Evolutionary conservation across 2,797 vertebrate genomes (phyloP).

Genomic region (Tragelaphus eurycerus): DNA sequence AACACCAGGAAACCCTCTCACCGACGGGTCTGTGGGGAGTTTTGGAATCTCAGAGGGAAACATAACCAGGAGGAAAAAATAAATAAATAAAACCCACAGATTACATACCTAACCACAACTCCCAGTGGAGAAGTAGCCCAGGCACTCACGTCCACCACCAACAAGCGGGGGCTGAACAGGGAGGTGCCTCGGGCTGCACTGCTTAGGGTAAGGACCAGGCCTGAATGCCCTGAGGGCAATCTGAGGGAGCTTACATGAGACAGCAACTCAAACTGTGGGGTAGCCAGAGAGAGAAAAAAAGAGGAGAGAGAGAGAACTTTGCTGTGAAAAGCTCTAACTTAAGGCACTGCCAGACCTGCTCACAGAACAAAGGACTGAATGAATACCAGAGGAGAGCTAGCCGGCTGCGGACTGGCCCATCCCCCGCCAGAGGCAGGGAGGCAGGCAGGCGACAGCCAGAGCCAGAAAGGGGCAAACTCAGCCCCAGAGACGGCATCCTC

Average conservation of each 20-base stretch:
- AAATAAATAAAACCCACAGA: not conserved
- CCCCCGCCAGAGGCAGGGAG: not conserved
- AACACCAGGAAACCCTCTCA: not conserved
- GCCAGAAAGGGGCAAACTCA: rapidly evolving
- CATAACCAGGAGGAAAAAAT: not conserved
- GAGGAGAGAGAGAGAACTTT: not conserved
- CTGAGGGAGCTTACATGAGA: not conserved
- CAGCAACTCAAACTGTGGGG: not conserved
- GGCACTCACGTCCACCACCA: not conserved
- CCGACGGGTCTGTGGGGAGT: not conserved
- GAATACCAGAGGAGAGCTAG: not conserved
- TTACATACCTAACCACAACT: rapidly evolving
- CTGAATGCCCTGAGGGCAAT: not conserved
- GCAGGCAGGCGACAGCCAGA: not conserved
- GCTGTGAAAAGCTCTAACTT: not conserved
- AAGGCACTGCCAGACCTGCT: not conserved
- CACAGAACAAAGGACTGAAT: not conserved
- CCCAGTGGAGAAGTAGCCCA: not conserved
- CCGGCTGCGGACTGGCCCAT: rapidly evolving
- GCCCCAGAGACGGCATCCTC: not conserved
- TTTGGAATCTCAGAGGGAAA: not conserved
- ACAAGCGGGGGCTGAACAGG: not conserved
- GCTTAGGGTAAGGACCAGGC: not conserved
- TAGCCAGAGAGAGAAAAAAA: not conserved
- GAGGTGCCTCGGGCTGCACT: too few species aligned